phyloP scores from a whole-genome alignment of 1,140 invertebrate species.

The Dolichoris vasculosae region DNA sequence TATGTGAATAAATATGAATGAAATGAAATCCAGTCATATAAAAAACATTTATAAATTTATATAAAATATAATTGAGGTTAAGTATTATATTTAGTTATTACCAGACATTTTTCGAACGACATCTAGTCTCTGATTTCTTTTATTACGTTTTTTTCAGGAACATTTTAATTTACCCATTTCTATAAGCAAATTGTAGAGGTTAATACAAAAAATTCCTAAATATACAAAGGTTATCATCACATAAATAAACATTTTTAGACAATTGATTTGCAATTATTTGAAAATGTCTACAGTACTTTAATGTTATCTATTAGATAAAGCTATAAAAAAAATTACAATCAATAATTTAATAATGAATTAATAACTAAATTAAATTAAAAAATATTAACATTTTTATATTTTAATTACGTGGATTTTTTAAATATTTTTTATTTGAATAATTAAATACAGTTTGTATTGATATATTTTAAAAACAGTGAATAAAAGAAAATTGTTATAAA shows the following conservation, averaged over 20 bases:
- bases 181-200: background rate
- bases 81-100: background rate
- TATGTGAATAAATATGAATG: too few relatives aligned
- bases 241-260: background rate
- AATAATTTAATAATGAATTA: background rate
- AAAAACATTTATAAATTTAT: background rate
- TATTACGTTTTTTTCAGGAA: background rate
- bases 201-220: background rate
- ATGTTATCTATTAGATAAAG: background rate
- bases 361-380: background rate
- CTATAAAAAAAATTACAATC: too few relatives aligned
- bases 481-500: too few relatives aligned
- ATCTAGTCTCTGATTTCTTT: background rate
- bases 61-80: slow-evolving; percentile 9
- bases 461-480: too few relatives aligned
- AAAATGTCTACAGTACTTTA: slow-evolving; percentile 12
- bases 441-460: too few relatives aligned
- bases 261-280: background rate
- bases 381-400: too few relatives aligned
- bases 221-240: background rate
- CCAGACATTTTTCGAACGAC: slow-evolving; percentile 13
- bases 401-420: too few relatives aligned
- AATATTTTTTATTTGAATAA: too few relatives aligned
- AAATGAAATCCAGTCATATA: background rate
- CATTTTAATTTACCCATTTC: background rate